Percentiles rank a stretch among this genome's conserved stretches.
phyloP scores from a whole-genome alignment of 2,888 invertebrate species.

The Yponomeuta malinellus region DNA sequence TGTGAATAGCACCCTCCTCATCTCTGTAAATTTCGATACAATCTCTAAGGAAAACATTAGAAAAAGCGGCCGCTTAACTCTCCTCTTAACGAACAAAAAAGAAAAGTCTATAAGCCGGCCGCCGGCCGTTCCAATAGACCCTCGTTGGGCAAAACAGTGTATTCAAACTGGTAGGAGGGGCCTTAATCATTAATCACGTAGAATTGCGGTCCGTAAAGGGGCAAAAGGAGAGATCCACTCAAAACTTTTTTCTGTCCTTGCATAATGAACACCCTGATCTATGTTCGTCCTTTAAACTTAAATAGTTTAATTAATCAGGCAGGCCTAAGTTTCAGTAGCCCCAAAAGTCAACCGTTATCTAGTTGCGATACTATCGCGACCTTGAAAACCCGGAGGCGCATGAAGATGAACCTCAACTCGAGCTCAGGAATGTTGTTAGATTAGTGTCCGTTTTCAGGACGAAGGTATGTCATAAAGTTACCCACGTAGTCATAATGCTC shows the following conservation, averaged over 20 bases:
- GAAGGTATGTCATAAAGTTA: neutral
- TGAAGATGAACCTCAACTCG: neutral
- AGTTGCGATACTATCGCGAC: neutral
- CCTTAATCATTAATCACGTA: slow-evolving; percentile 31
- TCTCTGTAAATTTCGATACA: neutral
- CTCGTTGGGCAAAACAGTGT: slow-evolving; percentile 14
- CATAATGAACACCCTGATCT: slow-evolving; percentile 3
- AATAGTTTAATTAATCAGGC: neutral
- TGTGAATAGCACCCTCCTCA: neutral
- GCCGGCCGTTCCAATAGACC: neutral
- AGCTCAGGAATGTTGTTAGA: neutral
- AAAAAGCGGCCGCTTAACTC: neutral
- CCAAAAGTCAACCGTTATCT: neutral
- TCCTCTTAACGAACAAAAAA: slow-evolving; percentile 11
- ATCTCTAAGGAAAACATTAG: neutral
- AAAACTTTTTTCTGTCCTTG: slow-evolving; percentile 22
- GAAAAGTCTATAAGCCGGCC: slow-evolving; percentile 13
- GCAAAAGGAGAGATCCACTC: slow-evolving; percentile 18
- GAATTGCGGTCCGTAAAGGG: slow-evolving; percentile 22
- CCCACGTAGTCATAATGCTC: neutral
- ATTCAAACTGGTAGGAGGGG: slow-evolving; percentile 25
- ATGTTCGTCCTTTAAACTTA: neutral
- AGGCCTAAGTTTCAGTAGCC: neutral
- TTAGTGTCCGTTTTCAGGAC: neutral
- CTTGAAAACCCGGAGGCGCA: neutral